Evolutionary conservation across 2,888 invertebrate genomes (phyloP).

Genomic region (Raillietiella orientalis): DNA sequence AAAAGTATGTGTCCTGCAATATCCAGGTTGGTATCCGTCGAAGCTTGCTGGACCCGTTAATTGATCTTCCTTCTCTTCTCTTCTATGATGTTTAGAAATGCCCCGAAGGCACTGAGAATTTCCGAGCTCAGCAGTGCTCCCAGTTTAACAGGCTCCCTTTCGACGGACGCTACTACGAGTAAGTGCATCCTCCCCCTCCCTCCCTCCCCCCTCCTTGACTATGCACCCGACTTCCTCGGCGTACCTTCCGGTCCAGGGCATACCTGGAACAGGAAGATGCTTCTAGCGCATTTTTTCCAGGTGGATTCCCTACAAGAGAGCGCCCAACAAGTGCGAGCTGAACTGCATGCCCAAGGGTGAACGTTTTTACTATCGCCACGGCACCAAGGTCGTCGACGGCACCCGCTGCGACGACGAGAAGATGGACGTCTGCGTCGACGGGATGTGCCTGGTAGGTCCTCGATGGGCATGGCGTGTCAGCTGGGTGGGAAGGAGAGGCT

Average conservation of each 20-base stretch:
- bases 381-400: constrained; percentile 43
- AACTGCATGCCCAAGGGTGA: constrained; percentile 80
- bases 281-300: constrained; percentile 18
- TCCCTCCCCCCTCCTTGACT: no score
- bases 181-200: constrained; percentile 13
- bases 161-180: constrained; percentile 48
- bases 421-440: constrained; percentile 75
- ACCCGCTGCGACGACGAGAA: constrained; percentile 45
- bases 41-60: no score
- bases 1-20: constrained; percentile 64
- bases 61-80: constrained; percentile 2
- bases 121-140: constrained; percentile 61
- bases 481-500: no score
- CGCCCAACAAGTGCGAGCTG: constrained; percentile 64
- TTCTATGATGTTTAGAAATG: constrained; percentile 26
- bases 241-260: no score
- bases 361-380: constrained; percentile 63
- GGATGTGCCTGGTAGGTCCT: constrained; percentile 48
- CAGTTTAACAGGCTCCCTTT: constrained; percentile 45
- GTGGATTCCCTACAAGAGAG: constrained; percentile 63
- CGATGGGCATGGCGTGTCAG: no score
- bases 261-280: no score
- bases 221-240: no score
- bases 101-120: constrained; percentile 38
- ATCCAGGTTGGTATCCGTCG: constrained; percentile 37